Percentiles rank a stretch among this genome's conserved stretches.
Conservation (phyloP, 2,113 vertebrate genomes). For the Ptychochromis oligacanthus region DNA sequence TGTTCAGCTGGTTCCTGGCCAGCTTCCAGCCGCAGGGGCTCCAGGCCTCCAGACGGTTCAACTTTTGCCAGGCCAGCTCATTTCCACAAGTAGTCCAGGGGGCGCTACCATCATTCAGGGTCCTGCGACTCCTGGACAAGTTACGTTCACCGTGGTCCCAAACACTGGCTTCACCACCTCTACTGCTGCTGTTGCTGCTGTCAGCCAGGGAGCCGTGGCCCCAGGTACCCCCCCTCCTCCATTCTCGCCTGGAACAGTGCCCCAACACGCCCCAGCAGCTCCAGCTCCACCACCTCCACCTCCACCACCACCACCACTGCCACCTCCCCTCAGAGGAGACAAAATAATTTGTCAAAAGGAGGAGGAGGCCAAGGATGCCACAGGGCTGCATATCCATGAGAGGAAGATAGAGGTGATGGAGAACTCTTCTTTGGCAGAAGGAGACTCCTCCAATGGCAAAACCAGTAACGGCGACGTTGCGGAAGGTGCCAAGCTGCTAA, state of each 20-base stretch:
- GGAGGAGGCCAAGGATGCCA: constrained; percentile 98
- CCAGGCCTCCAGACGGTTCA: constrained; percentile 90
- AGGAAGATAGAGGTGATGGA: constrained; percentile 99
- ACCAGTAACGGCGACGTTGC: constrained; percentile 94
- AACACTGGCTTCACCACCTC: constrained; percentile 93
- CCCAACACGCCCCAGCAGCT: constrained; percentile 72
- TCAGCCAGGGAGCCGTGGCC: constrained; percentile 89
- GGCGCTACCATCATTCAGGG: constrained; percentile 94
- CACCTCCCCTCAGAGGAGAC: constrained; percentile 94
- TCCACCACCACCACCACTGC: constrained; percentile 74
- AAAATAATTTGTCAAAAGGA: constrained; percentile 99
- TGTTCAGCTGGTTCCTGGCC: constrained; percentile 92
- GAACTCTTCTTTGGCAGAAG: constrained; percentile 91
- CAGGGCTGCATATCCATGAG: constrained; percentile 97
- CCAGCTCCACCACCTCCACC: constrained; percentile 20
- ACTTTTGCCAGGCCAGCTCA: constrained; percentile 93
- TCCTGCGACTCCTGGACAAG: constrained; percentile 88
- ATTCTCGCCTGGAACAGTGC: constrained; percentile 80
- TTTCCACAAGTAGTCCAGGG: constrained; percentile 89
- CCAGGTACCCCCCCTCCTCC: constrained; percentile 84
- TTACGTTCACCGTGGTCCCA: constrained; percentile 99
- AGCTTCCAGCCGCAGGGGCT: constrained; percentile 84
- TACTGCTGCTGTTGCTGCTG: constrained; percentile 86
- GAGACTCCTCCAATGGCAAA: constrained; percentile 80
- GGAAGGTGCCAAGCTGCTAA: constrained; percentile 92